Evolutionary conservation across 2,797 vertebrate genomes (phyloP).

Genomic region (Naso thynnoides): DNA sequence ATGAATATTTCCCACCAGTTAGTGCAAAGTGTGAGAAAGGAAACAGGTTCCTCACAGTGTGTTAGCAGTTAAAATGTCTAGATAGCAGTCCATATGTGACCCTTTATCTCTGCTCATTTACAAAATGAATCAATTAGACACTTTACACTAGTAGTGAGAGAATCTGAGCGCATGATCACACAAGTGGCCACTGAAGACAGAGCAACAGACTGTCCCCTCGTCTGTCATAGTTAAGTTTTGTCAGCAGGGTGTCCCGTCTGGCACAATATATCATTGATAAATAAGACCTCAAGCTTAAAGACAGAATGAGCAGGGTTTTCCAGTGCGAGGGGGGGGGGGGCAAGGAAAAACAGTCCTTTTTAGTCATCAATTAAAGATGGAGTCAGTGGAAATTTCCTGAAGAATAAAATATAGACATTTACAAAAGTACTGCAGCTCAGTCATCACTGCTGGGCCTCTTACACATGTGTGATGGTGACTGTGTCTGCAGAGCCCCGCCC

Average conservation of each 20-base stretch:
- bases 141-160: neutral
- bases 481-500: too few species aligned
- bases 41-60: neutral
- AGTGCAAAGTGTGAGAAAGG: neutral
- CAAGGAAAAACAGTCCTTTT: too few species aligned
- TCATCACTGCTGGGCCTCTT: too few species aligned
- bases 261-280: neutral
- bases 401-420: too few species aligned
- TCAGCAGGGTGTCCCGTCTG: conserved; percentile 7
- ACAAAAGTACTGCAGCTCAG: too few species aligned
- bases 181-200: conserved; percentile 4
- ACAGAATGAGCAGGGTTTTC: too few species aligned
- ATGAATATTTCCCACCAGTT: neutral
- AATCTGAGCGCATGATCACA: conserved; percentile 6
- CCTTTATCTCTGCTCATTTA: neutral
- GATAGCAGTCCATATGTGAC: neutral
- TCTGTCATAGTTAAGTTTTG: conserved; percentile 16
- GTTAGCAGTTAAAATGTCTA: neutral
- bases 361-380: too few species aligned
- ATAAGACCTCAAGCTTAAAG: neutral
- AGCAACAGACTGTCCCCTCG: conserved; percentile 2
- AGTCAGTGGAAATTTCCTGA: too few species aligned
- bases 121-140: conserved; percentile 1
- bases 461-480: too few species aligned
- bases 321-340: too few species aligned